Conservation (phyloP, 1,140 invertebrate species). For the Camponotus pennsylvanicus region DNA sequence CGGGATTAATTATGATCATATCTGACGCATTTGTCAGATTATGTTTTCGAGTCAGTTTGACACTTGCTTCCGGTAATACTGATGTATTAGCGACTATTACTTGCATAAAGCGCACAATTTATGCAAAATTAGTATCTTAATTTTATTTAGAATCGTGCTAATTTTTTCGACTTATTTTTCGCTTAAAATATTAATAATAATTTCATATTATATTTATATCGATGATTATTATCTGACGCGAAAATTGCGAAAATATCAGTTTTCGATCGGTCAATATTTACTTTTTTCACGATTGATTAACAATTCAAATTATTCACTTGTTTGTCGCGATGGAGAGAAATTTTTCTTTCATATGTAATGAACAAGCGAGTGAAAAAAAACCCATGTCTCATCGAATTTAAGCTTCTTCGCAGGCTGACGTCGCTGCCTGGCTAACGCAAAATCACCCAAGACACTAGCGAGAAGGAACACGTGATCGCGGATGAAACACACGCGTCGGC, state of each 20-base stretch:
- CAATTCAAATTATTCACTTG: neutral
- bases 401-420: neutral
- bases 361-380: neutral
- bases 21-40: neutral
- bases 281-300: neutral
- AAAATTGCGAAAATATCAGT: neutral
- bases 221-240: neutral
- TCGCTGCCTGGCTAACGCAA: neutral
- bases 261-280: neutral
- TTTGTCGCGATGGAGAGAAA: neutral
- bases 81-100: too few species aligned
- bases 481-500: conserved; percentile 36
- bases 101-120: neutral
- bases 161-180: neutral
- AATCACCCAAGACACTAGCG: conserved; percentile 40
- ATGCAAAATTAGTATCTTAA: neutral
- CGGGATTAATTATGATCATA: too few species aligned
- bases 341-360: neutral
- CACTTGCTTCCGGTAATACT: neutral
- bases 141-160: neutral
- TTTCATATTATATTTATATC: too few species aligned
- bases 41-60: neutral
- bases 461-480: conserved; percentile 65
- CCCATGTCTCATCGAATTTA: neutral
- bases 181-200: neutral